Percentiles rank a stretch among this genome's conserved stretches.
phyloP scores from a whole-genome alignment of 2,797 vertebrate genomes.

The Chaetodon trifasciatus region DNA sequence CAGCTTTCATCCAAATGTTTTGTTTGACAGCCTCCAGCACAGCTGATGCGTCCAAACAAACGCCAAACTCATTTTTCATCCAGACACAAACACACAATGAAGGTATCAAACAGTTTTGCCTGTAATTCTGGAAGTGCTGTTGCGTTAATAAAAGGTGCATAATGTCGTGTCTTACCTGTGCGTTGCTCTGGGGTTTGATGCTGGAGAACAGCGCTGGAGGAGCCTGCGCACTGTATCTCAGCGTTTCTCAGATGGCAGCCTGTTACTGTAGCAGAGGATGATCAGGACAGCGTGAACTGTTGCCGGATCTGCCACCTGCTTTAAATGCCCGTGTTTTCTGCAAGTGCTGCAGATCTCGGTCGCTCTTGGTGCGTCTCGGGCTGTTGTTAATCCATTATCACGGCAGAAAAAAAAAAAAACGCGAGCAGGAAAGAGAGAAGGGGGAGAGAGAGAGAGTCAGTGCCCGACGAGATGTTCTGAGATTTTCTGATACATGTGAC shows the following conservation, averaged over 20 bases:
- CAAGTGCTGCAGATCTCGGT: conserved; percentile 36
- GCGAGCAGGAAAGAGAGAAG: conserved; percentile 1
- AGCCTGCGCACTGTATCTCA: conserved; percentile 80
- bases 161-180: conserved; percentile 84
- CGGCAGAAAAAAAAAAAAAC: conserved; percentile 1
- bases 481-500: conserved; percentile 58
- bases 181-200: conserved; percentile 75
- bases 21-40: conserved; percentile 56
- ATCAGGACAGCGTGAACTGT: conserved; percentile 66
- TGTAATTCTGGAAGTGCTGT: conserved; percentile 15
- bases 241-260: conserved; percentile 69
- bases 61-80: conserved; percentile 27
- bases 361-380: conserved; percentile 41
- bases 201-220: conserved; percentile 70
- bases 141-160: conserved; percentile 65
- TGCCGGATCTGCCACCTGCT: conserved; percentile 61
- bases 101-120: conserved; percentile 4
- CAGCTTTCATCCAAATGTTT: conserved; percentile 74
- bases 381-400: conserved; percentile 63
- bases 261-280: conserved; percentile 70
- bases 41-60: conserved; percentile 55
- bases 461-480: conserved; percentile 48
- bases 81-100: conserved; percentile 15
- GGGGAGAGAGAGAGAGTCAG: conserved; percentile 6
- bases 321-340: conserved; percentile 26